Evolutionary conservation across 1,140 invertebrate genomes (phyloP).

Genomic region (Anastatus disparis): DNA sequence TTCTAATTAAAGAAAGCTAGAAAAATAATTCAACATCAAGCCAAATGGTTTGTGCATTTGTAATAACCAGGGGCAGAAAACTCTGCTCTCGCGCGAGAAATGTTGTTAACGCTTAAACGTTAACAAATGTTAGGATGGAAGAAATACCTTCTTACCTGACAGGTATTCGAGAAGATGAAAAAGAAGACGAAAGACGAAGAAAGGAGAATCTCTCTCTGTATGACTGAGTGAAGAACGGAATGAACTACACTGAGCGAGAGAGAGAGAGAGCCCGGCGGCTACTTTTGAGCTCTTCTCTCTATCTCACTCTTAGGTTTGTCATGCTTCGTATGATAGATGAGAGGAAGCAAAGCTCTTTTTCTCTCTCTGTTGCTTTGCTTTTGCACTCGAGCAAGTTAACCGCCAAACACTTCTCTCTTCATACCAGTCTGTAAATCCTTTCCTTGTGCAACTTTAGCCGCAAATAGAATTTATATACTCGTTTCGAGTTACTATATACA

Average conservation of each 20-base stretch:
- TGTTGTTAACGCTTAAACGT: constrained; percentile 65
- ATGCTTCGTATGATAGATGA: constrained; percentile 66
- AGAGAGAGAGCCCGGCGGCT: constrained; percentile 44
- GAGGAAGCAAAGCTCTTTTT: constrained; percentile 46
- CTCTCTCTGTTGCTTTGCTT: constrained; percentile 5
- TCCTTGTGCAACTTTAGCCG: neutral
- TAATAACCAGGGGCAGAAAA: neutral
- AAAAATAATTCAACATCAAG: neutral
- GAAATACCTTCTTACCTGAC: too few species aligned
- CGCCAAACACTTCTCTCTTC: constrained; percentile 10
- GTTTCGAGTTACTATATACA: constrained; percentile 11
- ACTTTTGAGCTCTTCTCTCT: constrained; percentile 61
- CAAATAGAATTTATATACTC: constrained; percentile 38
- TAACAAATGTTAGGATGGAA: constrained; percentile 62
- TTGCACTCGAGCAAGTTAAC: constrained; percentile 39
- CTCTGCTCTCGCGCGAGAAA: constrained; percentile 53
- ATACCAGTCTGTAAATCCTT: constrained; percentile 11
- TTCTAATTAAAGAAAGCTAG: constrained; percentile 21
- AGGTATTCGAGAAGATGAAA: constrained; percentile 52
- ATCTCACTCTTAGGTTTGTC: too few species aligned
- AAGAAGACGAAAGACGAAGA: constrained; percentile 46
- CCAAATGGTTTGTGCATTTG: neutral
- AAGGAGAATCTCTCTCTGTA: neutral
- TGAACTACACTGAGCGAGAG: neutral
- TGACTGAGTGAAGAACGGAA: constrained; percentile 3